These are phyloP conservation scores for Ataeniobius toweri DNA, from an alignment of 2,797 vertebrate species.

Conservation along the genomic window DNA sequence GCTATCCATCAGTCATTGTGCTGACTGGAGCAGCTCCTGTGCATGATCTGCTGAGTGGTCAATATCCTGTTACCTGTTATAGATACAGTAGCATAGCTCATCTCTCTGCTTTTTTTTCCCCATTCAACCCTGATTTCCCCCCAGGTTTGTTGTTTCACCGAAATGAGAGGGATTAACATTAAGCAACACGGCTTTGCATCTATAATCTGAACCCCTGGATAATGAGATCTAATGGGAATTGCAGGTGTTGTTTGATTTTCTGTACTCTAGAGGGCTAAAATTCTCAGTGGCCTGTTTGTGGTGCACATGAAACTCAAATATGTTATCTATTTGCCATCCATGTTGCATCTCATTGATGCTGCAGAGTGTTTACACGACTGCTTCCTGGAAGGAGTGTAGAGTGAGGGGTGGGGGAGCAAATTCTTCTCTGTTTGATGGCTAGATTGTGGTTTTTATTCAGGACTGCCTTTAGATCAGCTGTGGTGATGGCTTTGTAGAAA, in stretches of 20 bases:
- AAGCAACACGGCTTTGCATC: constrained; percentile 26
- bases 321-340: constrained; percentile 47
- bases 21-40: constrained; percentile 48
- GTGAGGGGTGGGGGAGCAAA: constrained; percentile 17
- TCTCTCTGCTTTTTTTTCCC: constrained; percentile 10
- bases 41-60: constrained; percentile 71
- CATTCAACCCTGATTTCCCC: constrained; percentile 31
- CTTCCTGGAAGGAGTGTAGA: constrained; percentile 62
- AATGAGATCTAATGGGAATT: constrained; percentile 21
- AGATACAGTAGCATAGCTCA: constrained; percentile 36
- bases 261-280: not conserved
- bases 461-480: constrained; percentile 50
- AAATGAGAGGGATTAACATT: constrained; percentile 37
- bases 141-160: constrained; percentile 16
- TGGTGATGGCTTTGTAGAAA: constrained; percentile 59
- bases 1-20: constrained; percentile 64
- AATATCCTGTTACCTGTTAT: constrained; percentile 66
- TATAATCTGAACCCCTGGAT: constrained; percentile 36
- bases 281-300: constrained; percentile 12
- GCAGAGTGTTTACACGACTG: constrained; percentile 58
- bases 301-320: constrained; percentile 32
- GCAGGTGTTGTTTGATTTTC: constrained; percentile 26
- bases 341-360: constrained; percentile 20
- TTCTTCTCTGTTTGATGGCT: constrained; percentile 48
- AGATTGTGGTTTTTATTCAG: constrained; percentile 67